Evolutionary conservation across 2,888 invertebrate genomes (phyloP), one percentile per base, ranked within the genome.

Genomic region (Megamerina dolium): DNA sequence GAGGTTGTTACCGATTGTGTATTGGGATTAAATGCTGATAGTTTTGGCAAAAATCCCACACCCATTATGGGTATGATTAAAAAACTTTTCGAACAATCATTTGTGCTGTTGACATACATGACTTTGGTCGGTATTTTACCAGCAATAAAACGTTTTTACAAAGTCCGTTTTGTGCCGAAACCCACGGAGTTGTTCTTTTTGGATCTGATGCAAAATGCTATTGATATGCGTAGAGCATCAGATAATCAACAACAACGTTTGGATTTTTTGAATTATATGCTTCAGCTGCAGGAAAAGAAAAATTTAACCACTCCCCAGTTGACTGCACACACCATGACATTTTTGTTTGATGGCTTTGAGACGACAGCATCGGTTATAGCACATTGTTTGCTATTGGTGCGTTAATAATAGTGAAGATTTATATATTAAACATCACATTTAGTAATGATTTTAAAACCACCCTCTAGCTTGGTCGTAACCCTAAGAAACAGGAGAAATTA

Each of bases 131-230:
- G 55, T 14, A 48, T 61, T 2, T 55, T 64, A 26, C 71, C 70
- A 13, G 13, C 37, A 0, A 13, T 73, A 1, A 42, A 37, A 1
- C 37, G 46, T 1, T 10, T 66, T 2, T 49, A 51, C n/a, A 64
- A 59, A n/a, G 17, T 55, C 0, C 55, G 56, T 4, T 56, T 66
- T 29, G 36, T 70, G 1, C 50, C 57, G 0, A 74, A 66, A 0
- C 78, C 76, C 1, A 91, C 92, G 59, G 91, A 63, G 19, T 8
- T 27, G 0, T 68, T 61, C 37, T 70, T 68, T 19, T 33, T 50
- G 1, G 44, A 52, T 3, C 44, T 69, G 1, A 58, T 66, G 63
- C 43, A 52, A 10, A 54, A 45, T 14, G 63, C 68, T 0, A 41
- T 67, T 6, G 49, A 62, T 19, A 38, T 61, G 2, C 56, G 70